Evolutionary conservation across 2,888 invertebrate genomes (phyloP), one percentile per base, ranked within the genome.

Genomic region (Lasius fuliginosus): DNA sequence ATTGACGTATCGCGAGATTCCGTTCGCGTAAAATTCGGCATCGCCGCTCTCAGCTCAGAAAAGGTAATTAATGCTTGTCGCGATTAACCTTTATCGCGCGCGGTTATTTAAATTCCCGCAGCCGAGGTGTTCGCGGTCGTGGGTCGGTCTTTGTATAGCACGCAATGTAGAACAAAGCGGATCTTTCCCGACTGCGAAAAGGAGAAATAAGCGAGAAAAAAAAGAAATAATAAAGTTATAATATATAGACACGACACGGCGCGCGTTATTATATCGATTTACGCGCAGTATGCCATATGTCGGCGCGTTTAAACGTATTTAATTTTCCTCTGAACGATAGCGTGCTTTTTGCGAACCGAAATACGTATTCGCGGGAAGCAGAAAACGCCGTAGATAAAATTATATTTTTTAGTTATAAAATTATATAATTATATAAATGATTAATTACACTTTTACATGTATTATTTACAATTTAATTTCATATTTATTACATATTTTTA

Each of bases 61-160:
- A 79, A 46, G 58, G 30, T 71, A 58, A 69, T 79, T 69, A 77
- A 77, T 30, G 42, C 6, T 42, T 71, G 23, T 33, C n/a, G 42
- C 79, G 71, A 71, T 79, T 79, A 71, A 58, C 2, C 27, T 77
- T 58, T 76, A 64, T 77, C 30, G 4, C 42, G 23, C 33, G 33
- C 18, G 18, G 8, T 71, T 33, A 79, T 71, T 79, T 71, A 71
- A 71, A 79, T 71, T 46, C 58, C 6, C 27, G n/a, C 53, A 23
- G 42, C n/a, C 49, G 49, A 18, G 33, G 23, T 23, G 18, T 46
- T 46, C 36, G 30, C 18, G 27, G 42, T 65, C 49, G 77, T 69
- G 23, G 27, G 12, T 75, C 11, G n/a, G 9, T n/a, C 8, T 40
- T 53, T 23, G 12, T 49, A 30, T 15, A n/a, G n/a, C 40, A 77